Evolutionary conservation across 2,797 vertebrate species (phyloP).

Genomic region (Siniperca scherzeri): DNA sequence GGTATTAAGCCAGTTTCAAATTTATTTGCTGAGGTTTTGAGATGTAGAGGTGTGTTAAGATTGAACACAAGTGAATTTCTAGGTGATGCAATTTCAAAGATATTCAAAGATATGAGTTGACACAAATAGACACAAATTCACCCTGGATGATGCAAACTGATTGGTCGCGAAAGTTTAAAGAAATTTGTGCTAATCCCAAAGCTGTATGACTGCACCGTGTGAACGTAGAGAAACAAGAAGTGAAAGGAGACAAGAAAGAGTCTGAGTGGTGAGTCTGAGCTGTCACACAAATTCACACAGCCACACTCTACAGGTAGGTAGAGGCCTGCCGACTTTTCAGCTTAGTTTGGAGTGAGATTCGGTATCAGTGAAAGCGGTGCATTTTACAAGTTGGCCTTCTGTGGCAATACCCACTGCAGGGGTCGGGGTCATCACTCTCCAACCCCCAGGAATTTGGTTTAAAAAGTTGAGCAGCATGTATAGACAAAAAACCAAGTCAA

Average conservation of each 20-base stretch:
- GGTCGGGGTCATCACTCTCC: no score
- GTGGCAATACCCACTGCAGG: no score
- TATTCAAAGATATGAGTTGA: slow-evolving; percentile 3
- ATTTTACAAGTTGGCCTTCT: no score
- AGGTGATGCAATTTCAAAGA: not conserved
- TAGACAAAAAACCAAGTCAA: no score
- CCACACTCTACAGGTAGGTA: no score
- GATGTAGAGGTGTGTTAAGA: not conserved
- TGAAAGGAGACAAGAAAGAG: not conserved
- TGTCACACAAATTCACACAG: not conserved
- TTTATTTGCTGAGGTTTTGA: not conserved
- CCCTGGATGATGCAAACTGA: not conserved
- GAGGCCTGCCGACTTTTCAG: no score
- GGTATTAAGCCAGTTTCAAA: not conserved
- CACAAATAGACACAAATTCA: not conserved
- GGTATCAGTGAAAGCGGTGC: no score
- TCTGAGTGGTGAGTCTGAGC: not conserved
- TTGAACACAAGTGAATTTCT: not conserved
- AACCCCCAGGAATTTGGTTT: no score
- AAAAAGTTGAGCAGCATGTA: no score
- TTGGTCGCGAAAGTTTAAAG: not conserved
- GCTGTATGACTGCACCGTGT: not conserved
- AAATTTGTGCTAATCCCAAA: not conserved
- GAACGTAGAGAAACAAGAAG: not conserved
- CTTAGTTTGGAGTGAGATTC: no score